Evolutionary conservation across 2,113 vertebrate species (phyloP).

Genomic region (Psilopsiagon aymara): DNA sequence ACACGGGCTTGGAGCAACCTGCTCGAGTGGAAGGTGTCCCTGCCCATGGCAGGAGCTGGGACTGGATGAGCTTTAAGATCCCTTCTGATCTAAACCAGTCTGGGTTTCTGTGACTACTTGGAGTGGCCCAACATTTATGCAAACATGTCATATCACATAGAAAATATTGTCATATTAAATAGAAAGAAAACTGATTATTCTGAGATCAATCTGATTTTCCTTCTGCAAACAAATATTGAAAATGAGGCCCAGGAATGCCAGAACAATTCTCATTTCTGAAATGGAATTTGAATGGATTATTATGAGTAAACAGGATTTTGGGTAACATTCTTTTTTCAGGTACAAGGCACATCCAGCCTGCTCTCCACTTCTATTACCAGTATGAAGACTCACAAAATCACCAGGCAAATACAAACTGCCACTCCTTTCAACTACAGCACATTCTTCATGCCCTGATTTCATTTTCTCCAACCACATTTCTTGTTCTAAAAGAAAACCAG

Average conservation of each 20-base stretch:
- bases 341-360: not conserved
- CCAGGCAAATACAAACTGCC: not conserved
- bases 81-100: not conserved
- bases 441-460: not conserved
- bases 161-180: not conserved
- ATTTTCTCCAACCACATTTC: not conserved
- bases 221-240: not conserved
- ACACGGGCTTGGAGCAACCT: not conserved
- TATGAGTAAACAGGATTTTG: not conserved
- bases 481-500: not conserved
- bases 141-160: not conserved
- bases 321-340: not conserved
- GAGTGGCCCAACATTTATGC: not conserved
- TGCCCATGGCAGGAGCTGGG: not conserved
- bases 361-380: not conserved
- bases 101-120: not conserved
- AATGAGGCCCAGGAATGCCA: not conserved
- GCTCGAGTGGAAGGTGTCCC: not conserved
- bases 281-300: not conserved
- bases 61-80: not conserved
- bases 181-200: not conserved
- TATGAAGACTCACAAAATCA: not conserved
- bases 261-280: not conserved
- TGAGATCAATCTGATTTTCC: not conserved
- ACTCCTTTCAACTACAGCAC: not conserved